Evolutionary conservation across 2,113 vertebrate species (phyloP), one percentile per base, ranked within the genome.

Genomic region (Microcebus griseorufus): DNA sequence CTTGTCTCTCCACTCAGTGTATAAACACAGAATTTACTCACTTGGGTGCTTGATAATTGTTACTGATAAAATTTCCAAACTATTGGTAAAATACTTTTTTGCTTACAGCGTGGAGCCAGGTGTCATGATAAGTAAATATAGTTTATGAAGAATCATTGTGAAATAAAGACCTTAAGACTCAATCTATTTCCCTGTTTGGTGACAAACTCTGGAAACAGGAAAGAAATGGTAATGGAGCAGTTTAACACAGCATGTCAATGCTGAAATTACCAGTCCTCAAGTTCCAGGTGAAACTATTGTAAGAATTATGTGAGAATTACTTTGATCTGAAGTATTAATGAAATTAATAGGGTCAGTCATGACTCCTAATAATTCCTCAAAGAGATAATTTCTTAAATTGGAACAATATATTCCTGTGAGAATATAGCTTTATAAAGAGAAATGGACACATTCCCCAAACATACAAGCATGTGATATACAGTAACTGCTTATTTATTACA

Each of bases 21-120:
- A 81, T 32, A 81, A 9, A 93, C n/a, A 39, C 3, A 39, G 65
- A 78, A 83, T 67, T 81, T 39, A 53, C 51, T 39, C 45, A 69
- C 4, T 23, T 23, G 23, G 62, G 20, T 37, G 23, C 32, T 93
- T 45, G 20, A 9, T 5, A 32, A 70, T 34, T 55, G 22, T 86
- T 78, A 53, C 20, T 37, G 29, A 69, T 32, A 60, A 87, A 39
- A 97, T 92, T 75, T 65, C 39, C 34, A 79, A 86, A 78, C 7
- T 72, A 53, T 7, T 85, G 45, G 60, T 70, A 53, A 89, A 94
- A 92, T 92, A n/a, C 69, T 92, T 92, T 92, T 73, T 80, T 25
- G 64, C 42, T 76, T 82, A 55, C 2, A 70, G 86, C 23, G 55
- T 45, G 5, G 53, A 92, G 67, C 25, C 51, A 55, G 45, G 92